phyloP scores from a whole-genome alignment of 2,113 vertebrate species.

The Oostethus manadensis region DNA sequence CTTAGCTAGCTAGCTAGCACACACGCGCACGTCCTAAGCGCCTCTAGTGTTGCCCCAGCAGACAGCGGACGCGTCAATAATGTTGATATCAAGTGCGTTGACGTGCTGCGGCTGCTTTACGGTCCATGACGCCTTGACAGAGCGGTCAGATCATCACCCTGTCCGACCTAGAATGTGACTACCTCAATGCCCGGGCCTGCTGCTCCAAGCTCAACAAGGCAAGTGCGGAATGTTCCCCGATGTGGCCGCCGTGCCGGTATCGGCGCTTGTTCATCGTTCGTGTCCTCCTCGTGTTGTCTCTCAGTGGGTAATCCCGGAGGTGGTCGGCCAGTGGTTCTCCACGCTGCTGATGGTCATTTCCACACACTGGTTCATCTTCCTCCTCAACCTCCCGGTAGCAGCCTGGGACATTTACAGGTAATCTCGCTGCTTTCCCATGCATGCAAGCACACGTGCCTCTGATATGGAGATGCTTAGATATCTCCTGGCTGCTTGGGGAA shows the following conservation, averaged over 20 bases:
- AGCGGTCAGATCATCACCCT: slow-evolving; percentile 88
- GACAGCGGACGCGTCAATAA: too few species aligned
- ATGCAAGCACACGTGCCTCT: too few species aligned
- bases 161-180: slow-evolving; percentile 97
- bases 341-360: slow-evolving; percentile 90
- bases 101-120: too few species aligned
- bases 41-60: too few species aligned
- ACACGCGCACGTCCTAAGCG: too few species aligned
- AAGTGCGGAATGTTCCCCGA: slow-evolving; percentile 27
- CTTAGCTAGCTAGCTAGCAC: too few species aligned
- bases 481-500: too few species aligned
- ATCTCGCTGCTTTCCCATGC: slow-evolving; percentile 10
- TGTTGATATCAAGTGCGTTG: too few species aligned
- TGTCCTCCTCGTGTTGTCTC: slow-evolving; percentile 1
- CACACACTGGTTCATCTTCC: slow-evolving; percentile 96
- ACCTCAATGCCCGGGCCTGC: slow-evolving; percentile 94
- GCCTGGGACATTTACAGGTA: slow-evolving; percentile 94
- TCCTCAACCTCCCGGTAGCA: slow-evolving; percentile 92
- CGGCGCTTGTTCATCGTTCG: not conserved
- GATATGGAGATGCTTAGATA: too few species aligned
- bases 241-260: not conserved
- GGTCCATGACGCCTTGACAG: slow-evolving; percentile 66
- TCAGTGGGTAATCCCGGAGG: slow-evolving; percentile 91
- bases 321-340: slow-evolving; percentile 84
- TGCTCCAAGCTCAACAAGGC: slow-evolving; percentile 99